These are phyloP conservation scores for Mionectes macconnelli DNA, from an alignment of 2,113 vertebrate genomes.

Conservation along the genomic window DNA sequence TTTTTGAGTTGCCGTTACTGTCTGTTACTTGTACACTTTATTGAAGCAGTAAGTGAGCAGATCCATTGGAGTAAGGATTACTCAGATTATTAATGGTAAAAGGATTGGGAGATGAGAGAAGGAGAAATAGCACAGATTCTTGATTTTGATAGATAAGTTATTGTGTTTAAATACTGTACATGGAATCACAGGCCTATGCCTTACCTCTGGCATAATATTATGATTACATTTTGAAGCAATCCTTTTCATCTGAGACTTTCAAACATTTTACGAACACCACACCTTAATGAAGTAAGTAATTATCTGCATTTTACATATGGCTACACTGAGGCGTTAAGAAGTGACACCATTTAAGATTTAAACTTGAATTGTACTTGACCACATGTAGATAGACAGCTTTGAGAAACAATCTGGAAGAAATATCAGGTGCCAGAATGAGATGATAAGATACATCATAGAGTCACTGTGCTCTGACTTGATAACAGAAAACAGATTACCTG, in stretches of 20 bases:
- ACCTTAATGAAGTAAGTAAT: constrained; percentile 49
- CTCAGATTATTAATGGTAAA: not conserved
- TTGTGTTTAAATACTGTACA: constrained; percentile 18
- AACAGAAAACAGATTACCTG: not conserved
- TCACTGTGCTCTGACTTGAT: not conserved
- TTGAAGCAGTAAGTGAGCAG: not conserved
- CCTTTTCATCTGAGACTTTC: constrained; percentile 42
- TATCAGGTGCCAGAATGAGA: not conserved
- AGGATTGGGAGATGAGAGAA: not conserved
- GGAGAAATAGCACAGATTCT: constrained; percentile 15
- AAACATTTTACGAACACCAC: constrained; percentile 34
- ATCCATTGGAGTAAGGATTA: not conserved
- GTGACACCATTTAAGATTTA: not conserved
- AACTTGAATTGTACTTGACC: not conserved
- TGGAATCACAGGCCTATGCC: constrained; percentile 28
- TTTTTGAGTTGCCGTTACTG: not conserved
- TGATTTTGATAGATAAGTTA: constrained; percentile 46
- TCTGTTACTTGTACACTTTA: not conserved
- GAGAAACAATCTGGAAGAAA: not conserved
- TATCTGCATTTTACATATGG: constrained; percentile 8
- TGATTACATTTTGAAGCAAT: constrained; percentile 52
- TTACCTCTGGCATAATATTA: constrained; percentile 54
- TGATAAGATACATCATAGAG: not conserved
- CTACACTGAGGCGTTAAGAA: not conserved
- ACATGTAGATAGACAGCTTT: not conserved